These are phyloP conservation scores for Cotesia typhae DNA, from an alignment of 1,140 invertebrate genomes.

Conservation along the genomic window DNA sequence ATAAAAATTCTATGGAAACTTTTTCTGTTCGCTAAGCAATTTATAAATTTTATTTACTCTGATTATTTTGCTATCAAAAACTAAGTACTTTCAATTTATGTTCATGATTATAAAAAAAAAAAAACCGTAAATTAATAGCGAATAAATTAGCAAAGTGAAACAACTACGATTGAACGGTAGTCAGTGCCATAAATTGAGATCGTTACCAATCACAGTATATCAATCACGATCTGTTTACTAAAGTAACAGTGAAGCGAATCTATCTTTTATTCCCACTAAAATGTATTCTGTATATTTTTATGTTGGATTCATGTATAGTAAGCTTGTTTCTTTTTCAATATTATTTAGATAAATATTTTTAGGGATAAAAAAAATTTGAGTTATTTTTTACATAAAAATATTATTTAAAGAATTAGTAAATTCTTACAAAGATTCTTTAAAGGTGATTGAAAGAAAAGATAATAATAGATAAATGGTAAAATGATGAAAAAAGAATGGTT, in stretches of 20 bases:
- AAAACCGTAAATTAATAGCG: no score
- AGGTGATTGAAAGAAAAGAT: no score
- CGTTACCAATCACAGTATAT: constrained; percentile 24
- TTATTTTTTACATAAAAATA: no score
- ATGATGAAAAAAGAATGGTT: constrained; percentile 18
- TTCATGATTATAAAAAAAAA: no score
- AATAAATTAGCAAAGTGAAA: neutral
- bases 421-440: neutral
- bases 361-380: no score
- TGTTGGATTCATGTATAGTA: neutral
- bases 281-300: neutral
- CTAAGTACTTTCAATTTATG: no score
- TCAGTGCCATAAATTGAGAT: constrained; percentile 33
- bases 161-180: neutral
- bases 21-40: neutral
- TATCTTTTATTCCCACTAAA: neutral
- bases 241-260: constrained; percentile 27
- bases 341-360: no score
- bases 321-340: no score
- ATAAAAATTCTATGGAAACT: constrained; percentile 7
- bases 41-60: neutral
- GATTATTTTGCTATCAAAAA: no score
- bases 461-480: neutral
- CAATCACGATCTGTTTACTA: constrained; percentile 26
- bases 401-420: no score